These are phyloP conservation scores for Lynx canadensis DNA, from an alignment of 2,113 vertebrate genomes.

Conservation along the genomic window DNA sequence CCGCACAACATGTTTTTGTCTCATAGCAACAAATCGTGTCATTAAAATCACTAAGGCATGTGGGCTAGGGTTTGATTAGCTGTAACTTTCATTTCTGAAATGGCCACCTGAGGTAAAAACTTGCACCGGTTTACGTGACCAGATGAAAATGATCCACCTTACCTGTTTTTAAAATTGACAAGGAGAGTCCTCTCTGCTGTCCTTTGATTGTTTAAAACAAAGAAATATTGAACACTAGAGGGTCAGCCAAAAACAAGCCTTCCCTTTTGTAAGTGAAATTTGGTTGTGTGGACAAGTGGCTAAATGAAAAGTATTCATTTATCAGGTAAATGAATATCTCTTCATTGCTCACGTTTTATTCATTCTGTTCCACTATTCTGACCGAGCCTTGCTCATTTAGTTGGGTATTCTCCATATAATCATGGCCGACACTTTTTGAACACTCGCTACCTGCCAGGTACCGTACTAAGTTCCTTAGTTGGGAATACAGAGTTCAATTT, in stretches of 20 bases:
- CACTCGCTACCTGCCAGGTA: neutral
- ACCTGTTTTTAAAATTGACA: constrained; percentile 23
- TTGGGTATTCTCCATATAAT: neutral
- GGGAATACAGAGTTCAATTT: neutral
- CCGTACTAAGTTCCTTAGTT: neutral
- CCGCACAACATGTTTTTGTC: constrained; percentile 78
- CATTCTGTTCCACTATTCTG: neutral
- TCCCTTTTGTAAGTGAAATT: constrained; percentile 30
- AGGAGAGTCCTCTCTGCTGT: neutral
- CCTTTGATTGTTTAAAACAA: constrained; percentile 49
- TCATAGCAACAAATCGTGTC: constrained; percentile 80
- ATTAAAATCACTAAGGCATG: constrained; percentile 77
- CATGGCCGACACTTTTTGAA: neutral
- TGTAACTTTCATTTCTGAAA: constrained; percentile 70
- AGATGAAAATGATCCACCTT: constrained; percentile 55
- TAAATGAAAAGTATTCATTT: neutral
- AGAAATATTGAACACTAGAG: neutral
- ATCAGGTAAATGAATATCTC: neutral
- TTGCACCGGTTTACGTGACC: neutral
- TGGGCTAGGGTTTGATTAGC: constrained; percentile 75
- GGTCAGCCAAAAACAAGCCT: neutral
- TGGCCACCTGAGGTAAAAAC: constrained; percentile 63
- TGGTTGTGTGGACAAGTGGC: constrained; percentile 24
- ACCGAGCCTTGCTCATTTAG: neutral
- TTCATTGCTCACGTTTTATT: neutral